Percentiles rank a stretch among this genome's conserved stretches.
These are phyloP conservation scores for Natator depressus DNA, from an alignment of 2,113 vertebrate genomes.

Conservation along the genomic window DNA sequence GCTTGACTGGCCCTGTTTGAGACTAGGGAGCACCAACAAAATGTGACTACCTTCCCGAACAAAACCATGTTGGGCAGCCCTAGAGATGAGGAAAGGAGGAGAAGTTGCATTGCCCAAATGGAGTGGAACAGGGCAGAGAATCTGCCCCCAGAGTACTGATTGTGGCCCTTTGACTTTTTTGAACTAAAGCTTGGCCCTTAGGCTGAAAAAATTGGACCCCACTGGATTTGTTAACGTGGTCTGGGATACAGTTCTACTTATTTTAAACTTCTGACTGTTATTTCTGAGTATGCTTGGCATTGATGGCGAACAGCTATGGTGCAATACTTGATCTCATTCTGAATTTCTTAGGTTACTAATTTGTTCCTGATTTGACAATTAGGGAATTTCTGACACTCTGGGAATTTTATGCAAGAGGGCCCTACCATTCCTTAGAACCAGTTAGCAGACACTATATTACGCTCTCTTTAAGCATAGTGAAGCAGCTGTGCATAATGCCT, in stretches of 20 bases:
- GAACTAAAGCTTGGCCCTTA: not conserved
- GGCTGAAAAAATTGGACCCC: not conserved
- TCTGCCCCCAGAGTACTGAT: not conserved
- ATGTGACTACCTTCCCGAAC: not conserved
- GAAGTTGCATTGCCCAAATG: not conserved
- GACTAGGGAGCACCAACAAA: not conserved
- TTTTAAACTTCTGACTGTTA: not conserved
- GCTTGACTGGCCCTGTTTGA: not conserved
- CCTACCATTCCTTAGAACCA: not conserved
- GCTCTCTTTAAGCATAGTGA: not conserved
- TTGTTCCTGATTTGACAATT: not conserved
- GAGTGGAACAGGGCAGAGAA: not conserved
- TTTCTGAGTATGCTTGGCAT: not conserved
- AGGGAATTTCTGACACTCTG: not conserved
- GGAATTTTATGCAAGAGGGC: not conserved
- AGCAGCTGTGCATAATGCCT: not conserved
- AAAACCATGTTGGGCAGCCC: not conserved
- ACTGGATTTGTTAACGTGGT: not conserved
- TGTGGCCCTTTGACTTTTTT: not conserved
- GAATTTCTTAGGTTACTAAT: not conserved
- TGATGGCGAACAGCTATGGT: not conserved
- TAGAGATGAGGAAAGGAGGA: not conserved
- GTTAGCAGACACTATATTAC: not conserved
- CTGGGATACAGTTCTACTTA: not conserved
- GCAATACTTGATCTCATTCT: not conserved